Base-by-base conservation (phyloP, 2,797 vertebrate species). In the Catamblyrhynchus diadema region DNA sequence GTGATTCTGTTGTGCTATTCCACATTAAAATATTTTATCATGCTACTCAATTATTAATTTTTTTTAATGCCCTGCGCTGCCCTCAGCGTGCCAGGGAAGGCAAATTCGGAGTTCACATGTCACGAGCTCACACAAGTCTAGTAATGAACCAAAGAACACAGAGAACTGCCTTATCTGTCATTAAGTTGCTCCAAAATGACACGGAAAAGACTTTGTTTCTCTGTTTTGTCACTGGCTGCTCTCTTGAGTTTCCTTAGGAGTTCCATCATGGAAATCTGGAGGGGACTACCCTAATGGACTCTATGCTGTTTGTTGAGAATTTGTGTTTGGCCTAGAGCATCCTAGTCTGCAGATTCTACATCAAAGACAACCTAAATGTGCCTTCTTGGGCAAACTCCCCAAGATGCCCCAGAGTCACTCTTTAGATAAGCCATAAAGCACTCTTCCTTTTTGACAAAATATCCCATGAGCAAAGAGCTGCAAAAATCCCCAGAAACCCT, bases 101-200 rank as follows among this genome's bases (percentile, higher is more conserved):
- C 3, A 45, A 59, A 7, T 28, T 37, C 8, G 30, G 37, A 86
- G 23, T 56, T 75, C 48, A 53, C 0, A 0, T 2, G 10, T 37
- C n/a, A 65, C 25, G 39, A 64, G 41, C 37, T 42, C 41, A 51
- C 11, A 27, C 8, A 69, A 77, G 10, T 10, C 24, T 37, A 60
- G 8, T 1, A 64, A 23, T 2, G 23, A 80, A 60, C 12, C 1
- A 8, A 69, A 51, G 53, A 67, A 75, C 35, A 54, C 3, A 54
- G 21, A 67, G 21, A 67, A 62, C 5, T 60, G 16, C 9, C 23
- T 74, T 48, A 88, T 65, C 50, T 72, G 32, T 20, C 50, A 60
- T 20, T 47, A 56, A 71, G 33, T 7, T 39, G 35, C 57, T 39
- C 35, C 35, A 60, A 60, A 60, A 39, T 20, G 12, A 60, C 57